Percentiles rank a stretch among this genome's conserved stretches.
These are phyloP conservation scores for Portevinia maculata DNA, from an alignment of 2,888 invertebrate species.

Conservation along the genomic window DNA sequence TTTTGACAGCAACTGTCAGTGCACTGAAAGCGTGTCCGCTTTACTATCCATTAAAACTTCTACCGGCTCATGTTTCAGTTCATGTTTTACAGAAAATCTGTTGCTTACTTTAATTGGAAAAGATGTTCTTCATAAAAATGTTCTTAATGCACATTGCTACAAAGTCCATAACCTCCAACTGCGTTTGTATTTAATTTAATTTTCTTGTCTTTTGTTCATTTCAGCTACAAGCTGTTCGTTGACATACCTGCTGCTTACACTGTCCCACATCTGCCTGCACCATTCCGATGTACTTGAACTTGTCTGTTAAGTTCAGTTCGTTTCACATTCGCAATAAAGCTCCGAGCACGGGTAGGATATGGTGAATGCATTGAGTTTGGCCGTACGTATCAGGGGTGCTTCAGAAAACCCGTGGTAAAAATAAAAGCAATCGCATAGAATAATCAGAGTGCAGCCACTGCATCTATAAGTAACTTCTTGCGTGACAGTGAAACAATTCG, in stretches of 20 bases:
- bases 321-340: constrained; percentile 1
- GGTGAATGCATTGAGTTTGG: no score
- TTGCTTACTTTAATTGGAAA: not conserved
- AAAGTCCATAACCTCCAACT: not conserved
- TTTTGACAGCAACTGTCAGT: no score
- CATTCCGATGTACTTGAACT: constrained; percentile 38
- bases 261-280: not conserved
- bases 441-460: constrained; percentile 9
- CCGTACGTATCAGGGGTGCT: not conserved
- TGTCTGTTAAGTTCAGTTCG: constrained; percentile 3
- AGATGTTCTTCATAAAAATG: not conserved
- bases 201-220: not conserved
- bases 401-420: not conserved
- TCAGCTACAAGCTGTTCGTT: not conserved
- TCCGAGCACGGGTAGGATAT: no score
- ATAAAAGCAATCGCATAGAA: not conserved
- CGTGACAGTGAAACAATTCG: constrained; percentile 32
- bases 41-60: no score
- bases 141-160: not conserved
- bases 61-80: not conserved
- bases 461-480: constrained; percentile 13
- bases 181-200: not conserved
- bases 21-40: no score
- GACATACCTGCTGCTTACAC: constrained; percentile 23
- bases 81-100: not conserved